Base-by-base conservation (phyloP, 2,113 vertebrate species). In the Tautogolabrus adspersus region DNA sequence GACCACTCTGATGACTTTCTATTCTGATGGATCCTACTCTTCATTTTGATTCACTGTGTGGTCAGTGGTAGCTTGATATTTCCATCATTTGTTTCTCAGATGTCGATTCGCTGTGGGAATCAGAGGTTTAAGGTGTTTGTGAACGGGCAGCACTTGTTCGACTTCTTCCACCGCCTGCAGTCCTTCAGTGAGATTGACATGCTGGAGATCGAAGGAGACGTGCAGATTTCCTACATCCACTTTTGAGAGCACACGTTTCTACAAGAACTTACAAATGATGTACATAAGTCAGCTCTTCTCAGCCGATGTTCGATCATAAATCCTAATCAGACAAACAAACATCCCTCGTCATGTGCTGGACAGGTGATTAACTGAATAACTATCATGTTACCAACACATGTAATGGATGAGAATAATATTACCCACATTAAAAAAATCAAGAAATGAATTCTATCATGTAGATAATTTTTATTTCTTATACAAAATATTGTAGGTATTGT, bases 181-280 rank as follows among this genome's bases (percentile, higher is more conserved):
- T 77, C 90, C 60, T 94, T 95, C 89, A 90, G 81, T 8, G 87
- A 83, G 18, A 90, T 97, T 0, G 91, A 96, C 87, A 66, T 9
- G 11, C 49, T 97, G 80, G 94, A 96, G 61, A 86, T 97, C 0
- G 44, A 85, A 0, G 96, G 96, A 7, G 91, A 97, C 3, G 73
- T 96, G 22, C 88, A 89, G 72, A 91, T 97, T 79, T 96, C 96
- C 12, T 96, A 96, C 40, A 91, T 97, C 26, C 95, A 96, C 34
- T 94, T 90, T 77, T 95, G 81, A 94, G 70, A 37, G 5, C 12
- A 13, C 11, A 21, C 4, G 0, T 34, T 34, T 34, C 6, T 15
- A 15, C 44, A 42, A 42, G 4, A 42, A 42, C 11, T 26, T 26
- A 26, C 26, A 26, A 26, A 26, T 42, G 9, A 34, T 42, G 40